Conservation (phyloP, 2,888 invertebrate species). For the Mantis religiosa region DNA sequence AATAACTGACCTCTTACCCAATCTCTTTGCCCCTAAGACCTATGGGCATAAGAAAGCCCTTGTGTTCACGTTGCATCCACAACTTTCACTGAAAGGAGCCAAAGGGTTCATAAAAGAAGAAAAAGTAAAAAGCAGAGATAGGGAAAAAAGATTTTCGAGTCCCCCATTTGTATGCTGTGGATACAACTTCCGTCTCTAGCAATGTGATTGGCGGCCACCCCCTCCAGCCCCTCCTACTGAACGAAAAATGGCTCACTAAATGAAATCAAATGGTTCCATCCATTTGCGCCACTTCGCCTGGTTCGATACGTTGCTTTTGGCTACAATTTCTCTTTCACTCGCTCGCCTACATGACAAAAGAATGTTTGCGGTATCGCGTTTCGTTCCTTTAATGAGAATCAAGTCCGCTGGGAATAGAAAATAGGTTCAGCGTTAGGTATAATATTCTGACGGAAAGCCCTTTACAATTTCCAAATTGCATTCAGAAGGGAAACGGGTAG, state of each 20-base stretch:
- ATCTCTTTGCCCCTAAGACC: too few species aligned
- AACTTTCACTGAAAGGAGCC: too few species aligned
- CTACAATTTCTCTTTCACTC: background rate
- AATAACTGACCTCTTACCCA: too few species aligned
- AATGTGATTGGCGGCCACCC: background rate
- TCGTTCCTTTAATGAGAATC: background rate
- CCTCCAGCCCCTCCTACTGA: background rate
- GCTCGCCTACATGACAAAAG: background rate
- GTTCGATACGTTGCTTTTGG: background rate
- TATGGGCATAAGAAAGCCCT: too few species aligned
- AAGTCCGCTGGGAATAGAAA: background rate
- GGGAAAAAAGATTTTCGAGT: too few species aligned
- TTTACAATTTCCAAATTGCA: background rate
- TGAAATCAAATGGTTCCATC: background rate
- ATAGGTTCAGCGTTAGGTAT: background rate
- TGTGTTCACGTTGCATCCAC: too few species aligned
- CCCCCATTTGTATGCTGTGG: background rate
- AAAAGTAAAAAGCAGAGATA: too few species aligned
- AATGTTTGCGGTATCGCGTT: background rate
- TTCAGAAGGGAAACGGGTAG: background rate
- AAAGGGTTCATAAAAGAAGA: too few species aligned
- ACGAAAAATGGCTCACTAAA: background rate
- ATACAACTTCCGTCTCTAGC: background rate
- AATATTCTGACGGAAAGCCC: background rate
- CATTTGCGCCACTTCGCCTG: background rate